Conservation (phyloP, 2,888 invertebrate genomes). For the Anthophora plumipes region DNA sequence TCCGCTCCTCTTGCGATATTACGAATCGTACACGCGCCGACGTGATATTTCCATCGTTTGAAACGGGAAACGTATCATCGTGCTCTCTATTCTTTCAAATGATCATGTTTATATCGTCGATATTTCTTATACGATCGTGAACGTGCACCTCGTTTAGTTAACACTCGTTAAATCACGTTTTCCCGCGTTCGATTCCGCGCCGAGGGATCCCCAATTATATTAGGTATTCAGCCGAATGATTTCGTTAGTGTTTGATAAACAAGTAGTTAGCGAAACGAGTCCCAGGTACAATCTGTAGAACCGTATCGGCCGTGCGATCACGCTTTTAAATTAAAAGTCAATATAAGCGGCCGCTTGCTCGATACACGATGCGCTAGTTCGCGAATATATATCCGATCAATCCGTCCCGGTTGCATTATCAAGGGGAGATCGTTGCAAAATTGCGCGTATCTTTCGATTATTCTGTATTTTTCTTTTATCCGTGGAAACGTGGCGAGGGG, state of each 20-base stretch:
- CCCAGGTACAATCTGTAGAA: conserved; percentile 44
- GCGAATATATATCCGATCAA: conserved; percentile 20
- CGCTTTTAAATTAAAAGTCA: conserved; percentile 59
- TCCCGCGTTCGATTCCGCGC: conserved; percentile 28
- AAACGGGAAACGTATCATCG: background rate
- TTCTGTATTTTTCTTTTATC: background rate
- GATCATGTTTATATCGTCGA: no score
- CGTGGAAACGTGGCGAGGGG: no score
- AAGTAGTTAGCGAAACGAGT: conserved; percentile 41
- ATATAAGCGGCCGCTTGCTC: conserved; percentile 17
- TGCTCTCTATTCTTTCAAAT: no score
- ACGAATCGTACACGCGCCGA: background rate
- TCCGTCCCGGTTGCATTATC: conserved; percentile 33
- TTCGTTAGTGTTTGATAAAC: conserved; percentile 53
- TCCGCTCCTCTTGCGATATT: background rate
- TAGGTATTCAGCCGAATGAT: conserved; percentile 34
- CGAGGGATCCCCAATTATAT: conserved; percentile 46
- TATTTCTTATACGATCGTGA: no score
- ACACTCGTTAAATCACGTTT: conserved; percentile 36
- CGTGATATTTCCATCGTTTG: background rate
- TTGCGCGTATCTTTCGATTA: background rate
- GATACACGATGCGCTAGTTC: background rate
- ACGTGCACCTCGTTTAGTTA: background rate
- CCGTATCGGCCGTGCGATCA: conserved; percentile 32
- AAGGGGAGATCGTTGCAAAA: background rate